Evolutionary conservation across 2,797 vertebrate genomes (phyloP).

Genomic region (Mionectes olivaceus): DNA sequence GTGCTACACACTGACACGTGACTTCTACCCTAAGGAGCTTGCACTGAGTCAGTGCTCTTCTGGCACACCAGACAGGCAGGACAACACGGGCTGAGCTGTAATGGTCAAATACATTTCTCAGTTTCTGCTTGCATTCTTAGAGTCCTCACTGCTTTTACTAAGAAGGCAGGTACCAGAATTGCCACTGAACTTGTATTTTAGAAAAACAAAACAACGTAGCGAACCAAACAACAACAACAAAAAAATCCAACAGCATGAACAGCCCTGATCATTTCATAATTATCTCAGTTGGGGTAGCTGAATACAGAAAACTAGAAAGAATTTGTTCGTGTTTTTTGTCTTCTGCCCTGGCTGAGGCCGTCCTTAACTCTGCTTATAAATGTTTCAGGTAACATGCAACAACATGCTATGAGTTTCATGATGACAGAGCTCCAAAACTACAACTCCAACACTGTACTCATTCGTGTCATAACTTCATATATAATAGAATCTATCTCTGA

Average conservation of each 20-base stretch:
- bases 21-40: slow-evolving; percentile 27
- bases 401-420: accelerated
- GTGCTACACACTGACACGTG: background rate
- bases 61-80: background rate
- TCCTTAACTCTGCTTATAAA: background rate
- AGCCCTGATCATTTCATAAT: background rate
- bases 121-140: background rate
- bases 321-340: background rate
- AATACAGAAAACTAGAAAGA: background rate
- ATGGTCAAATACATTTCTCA: accelerated
- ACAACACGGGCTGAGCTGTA: background rate
- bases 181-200: background rate
- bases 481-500: background rate
- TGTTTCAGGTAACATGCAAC: background rate
- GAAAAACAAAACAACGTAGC: background rate
- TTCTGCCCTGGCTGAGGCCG: background rate
- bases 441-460: too few relatives aligned
- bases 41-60: background rate
- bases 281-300: background rate
- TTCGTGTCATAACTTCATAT: background rate
- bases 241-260: background rate
- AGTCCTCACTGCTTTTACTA: background rate
- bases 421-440: background rate
- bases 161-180: background rate
- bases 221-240: background rate